A percentile compares a stretch with the other conserved stretches of the same genome.
These are phyloP conservation scores for Cheilosia soror DNA, from an alignment of 2,888 invertebrate genomes.

Conservation along the genomic window DNA sequence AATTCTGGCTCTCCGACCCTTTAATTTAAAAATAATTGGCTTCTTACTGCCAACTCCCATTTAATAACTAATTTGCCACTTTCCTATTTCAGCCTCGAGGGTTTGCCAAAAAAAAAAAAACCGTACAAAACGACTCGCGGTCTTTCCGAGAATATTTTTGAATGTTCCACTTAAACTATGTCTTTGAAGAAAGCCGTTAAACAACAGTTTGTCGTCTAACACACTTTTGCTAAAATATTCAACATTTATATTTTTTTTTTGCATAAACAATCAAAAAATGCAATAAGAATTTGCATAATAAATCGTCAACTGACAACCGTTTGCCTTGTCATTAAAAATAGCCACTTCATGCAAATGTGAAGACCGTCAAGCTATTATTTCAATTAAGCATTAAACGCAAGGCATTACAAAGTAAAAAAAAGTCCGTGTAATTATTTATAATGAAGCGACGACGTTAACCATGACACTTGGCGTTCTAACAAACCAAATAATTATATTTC, in stretches of 20 bases:
- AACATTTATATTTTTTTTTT: not conserved
- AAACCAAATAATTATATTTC: constrained; percentile 42
- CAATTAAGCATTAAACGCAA: constrained; percentile 38
- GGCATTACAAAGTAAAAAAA: constrained; percentile 11
- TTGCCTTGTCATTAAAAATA: constrained; percentile 38
- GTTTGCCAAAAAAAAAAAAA: not conserved
- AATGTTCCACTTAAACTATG: constrained; percentile 11
- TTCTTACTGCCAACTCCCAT: not conserved
- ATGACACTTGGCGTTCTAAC: constrained; percentile 42
- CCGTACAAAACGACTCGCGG: not conserved
- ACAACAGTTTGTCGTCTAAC: constrained; percentile 45
- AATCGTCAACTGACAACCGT: constrained; percentile 18
- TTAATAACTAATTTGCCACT: not conserved
- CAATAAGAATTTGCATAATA: constrained; percentile 55
- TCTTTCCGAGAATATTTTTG: not conserved
- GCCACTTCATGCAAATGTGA: constrained; percentile 56
- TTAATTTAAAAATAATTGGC: constrained; percentile 27
- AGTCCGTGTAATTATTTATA: constrained; percentile 38
- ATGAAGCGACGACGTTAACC: constrained; percentile 46
- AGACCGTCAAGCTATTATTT: constrained; percentile 44
- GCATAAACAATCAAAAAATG: constrained; percentile 46
- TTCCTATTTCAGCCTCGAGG: not conserved
- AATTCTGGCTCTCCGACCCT: constrained; percentile 37
- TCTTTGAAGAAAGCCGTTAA: constrained; percentile 15
- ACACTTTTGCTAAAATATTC: constrained; percentile 28